phyloP scores from a whole-genome alignment of 1,140 invertebrate genomes.

The Physella acuta region DNA sequence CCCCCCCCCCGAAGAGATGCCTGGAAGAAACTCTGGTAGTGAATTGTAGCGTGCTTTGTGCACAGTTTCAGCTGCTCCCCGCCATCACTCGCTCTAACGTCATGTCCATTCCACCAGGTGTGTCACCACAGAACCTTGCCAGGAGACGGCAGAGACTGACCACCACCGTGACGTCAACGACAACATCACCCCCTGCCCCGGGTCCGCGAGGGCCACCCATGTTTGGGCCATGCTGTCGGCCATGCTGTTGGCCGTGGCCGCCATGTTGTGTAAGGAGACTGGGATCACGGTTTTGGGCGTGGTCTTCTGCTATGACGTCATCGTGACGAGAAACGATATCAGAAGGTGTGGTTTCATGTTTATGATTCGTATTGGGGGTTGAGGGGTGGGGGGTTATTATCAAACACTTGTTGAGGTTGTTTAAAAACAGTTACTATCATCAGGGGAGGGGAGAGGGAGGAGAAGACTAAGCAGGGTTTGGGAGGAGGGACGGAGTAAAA shows the following conservation, averaged over 20 bases:
- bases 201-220: background rate
- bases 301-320: slow-evolving; percentile 63
- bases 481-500: too few species aligned
- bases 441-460: too few species aligned
- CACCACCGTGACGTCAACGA: background rate
- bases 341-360: too few species aligned
- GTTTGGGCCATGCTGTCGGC: slow-evolving; percentile 21
- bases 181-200: background rate
- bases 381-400: background rate
- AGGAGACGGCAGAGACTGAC: background rate
- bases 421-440: too few species aligned
- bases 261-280: slow-evolving; percentile 69
- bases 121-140: background rate
- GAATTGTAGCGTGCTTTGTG: too few species aligned
- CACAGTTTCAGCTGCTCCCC: background rate
- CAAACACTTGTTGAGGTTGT: too few species aligned
- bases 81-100: background rate
- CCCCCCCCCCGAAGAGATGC: too few species aligned
- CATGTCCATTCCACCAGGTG: background rate
- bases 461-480: too few species aligned
- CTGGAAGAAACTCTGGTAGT: too few species aligned
- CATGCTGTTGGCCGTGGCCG: slow-evolving; percentile 35
- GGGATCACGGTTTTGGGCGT: slow-evolving; percentile 86
- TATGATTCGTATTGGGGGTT: background rate
- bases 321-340: too few species aligned